Base-by-base conservation (phyloP, 2,113 vertebrate genomes). In the Otolemur garnettii region DNA sequence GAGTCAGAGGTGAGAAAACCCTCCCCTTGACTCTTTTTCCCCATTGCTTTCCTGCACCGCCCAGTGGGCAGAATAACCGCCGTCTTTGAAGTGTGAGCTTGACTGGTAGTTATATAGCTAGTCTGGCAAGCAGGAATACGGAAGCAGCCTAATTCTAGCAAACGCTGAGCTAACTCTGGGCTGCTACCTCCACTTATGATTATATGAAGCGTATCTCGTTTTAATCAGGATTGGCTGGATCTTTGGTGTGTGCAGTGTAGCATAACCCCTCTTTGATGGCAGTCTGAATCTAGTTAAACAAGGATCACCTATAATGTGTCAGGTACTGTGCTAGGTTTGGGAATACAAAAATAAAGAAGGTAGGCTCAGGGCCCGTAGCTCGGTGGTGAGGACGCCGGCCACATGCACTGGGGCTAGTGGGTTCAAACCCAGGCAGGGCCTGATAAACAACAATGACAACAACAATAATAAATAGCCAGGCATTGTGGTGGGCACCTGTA, bases 11-110 rank as follows among this genome's bases (percentile, higher is more conserved):
- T 30, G 77, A 38, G 68, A 45, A 28, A 21, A 4, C 17, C 12
- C 12, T 0, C 0, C 1, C 0, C n/a, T 53, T 11, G 19, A 26
- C 5, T 5, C 55, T 90, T 87, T 66, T 42, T 7, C 12, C 33
- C 38, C 11, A 1, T 21, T 68, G 33, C 15, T 13, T 57, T 50
- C 87, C 33, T 4, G 0, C 35, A 21, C 7, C 11, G 6, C 5
- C 14, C 7, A 7, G 24, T 28, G 12, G 69, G 4, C 2, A 1
- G 13, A 14, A 2, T 4, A 6, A 14, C 18, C 0, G 1, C 24
- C 21, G 8, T 45, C 19, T 77, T 62, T 69, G 9, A 28, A 14
- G 14, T 12, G 3, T 5, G 38, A 83, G 59, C 82, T 45, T 28
- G 18, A n/a, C 1, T 1, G 1, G 7, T 4, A 21, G 18, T 2